Base-by-base conservation (phyloP, 2,113 vertebrate species). In the Pyrgilauda ruficollis region DNA sequence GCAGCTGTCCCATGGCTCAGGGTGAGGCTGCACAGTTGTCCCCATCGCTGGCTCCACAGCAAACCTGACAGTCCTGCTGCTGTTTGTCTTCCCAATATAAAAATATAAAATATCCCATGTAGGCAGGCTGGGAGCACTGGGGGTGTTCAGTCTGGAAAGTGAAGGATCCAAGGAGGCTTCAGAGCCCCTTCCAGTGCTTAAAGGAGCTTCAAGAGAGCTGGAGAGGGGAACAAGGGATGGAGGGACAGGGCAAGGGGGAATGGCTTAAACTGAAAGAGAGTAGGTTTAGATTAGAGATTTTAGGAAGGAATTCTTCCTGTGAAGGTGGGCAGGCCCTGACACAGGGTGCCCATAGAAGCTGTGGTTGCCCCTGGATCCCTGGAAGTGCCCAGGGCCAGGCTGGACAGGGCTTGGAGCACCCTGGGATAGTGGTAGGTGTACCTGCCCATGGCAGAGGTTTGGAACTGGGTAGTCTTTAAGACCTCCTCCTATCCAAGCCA, bases 321-420 rank as follows among this genome's bases (percentile, higher is more conserved):
- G 43, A 67, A 31, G 26, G 11, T 37, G 53, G 4, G 0, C 11
- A 68, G 26, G 14, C 13, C 26, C 72, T 59, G 83, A 35, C 35
- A 66, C 13, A 67, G 84, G 14, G 0, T 77, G 2, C 53, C 5
- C 37, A 68, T 63, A 37, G 63, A 27, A 61, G 53, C 63, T 86
- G 53, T 44, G 44, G 33, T 31, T 68, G 14, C 14, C 11, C 22
- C 63, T 66, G 43, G 43, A 59, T 59, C 53, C 46, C 37, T 86
- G 73, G 46, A 5, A 77, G 7, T 61, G 63, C 4, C 37, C 84
- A 33, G 52, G 37, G 84, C 37, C 37, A 23, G 44, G 33, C 0
- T 86, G 46, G 72, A 67, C 0, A 0, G 44, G 11, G 21, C 44
- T 59, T 76, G 52, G 53, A 68, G 22, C 33, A 14, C 0, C 1